phyloP scores from a whole-genome alignment of 1,140 invertebrate genomes.

The Zaprionus kolodkinae region DNA sequence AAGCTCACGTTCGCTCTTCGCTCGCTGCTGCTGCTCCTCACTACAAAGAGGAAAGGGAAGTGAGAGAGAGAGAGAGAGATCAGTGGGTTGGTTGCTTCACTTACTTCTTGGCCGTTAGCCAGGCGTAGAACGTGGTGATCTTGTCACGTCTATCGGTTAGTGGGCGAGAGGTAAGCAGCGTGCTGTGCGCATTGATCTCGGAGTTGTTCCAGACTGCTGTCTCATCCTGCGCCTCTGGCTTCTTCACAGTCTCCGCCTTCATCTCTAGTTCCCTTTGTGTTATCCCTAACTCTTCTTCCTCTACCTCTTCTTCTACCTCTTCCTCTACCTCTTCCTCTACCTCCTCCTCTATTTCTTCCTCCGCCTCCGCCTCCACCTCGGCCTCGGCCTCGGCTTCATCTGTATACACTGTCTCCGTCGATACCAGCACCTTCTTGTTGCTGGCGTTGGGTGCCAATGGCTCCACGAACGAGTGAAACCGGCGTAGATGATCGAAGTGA shows the following conservation, averaged over 20 bases:
- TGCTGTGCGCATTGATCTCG: conserved; percentile 35
- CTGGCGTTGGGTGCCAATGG: background rate
- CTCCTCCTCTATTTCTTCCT: fast-evolving
- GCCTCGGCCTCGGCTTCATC: background rate
- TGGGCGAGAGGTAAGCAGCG: background rate
- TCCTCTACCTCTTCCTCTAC: fast-evolving
- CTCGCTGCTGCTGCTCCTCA: conserved; percentile 17
- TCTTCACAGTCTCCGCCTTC: background rate
- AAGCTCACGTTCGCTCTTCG: background rate
- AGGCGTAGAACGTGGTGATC: conserved; percentile 4
- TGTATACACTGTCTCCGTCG: background rate
- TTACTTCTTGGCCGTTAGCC: conserved; percentile 42
- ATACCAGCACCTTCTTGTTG: background rate
- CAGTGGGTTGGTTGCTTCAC: background rate
- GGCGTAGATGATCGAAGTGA: conserved; percentile 33
- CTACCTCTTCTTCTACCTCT: background rate
- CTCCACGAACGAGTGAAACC: conserved; percentile 31
- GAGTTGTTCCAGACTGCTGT: background rate
- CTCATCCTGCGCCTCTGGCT: background rate
- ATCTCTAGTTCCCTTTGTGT: background rate
- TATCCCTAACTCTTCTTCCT: background rate
- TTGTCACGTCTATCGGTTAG: background rate
- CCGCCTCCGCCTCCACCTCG: background rate
- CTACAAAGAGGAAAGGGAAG: conserved; percentile 14
- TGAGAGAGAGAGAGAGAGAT: no score